Evolutionary conservation across 2,113 vertebrate species (phyloP), one percentile per base, ranked within the genome.

Genomic region (Pomatorhinus ruficollis): DNA sequence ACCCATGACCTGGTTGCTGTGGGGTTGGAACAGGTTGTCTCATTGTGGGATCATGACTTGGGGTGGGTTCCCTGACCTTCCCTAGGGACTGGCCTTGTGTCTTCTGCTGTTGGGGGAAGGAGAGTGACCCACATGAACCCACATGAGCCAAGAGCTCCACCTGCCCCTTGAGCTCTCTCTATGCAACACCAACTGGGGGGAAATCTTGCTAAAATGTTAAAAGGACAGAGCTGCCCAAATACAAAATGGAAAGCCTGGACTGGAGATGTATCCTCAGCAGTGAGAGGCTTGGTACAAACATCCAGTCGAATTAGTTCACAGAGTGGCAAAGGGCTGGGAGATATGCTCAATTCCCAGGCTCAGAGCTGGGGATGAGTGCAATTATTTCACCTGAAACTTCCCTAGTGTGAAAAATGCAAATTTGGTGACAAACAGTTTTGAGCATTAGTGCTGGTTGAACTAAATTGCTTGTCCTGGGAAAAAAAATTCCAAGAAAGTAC

Each of bases 391-490:
- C 86, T 95, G 89, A 96, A 96, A 95, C 80, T 96, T 92, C 72
- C 47, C 20, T 54, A 39, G 77, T 92, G 80, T 95, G 94, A 95
- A 95, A 95, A 95, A 97, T 95, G 94, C 96, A 97, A 96, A 95
- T 96, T 75, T 91, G 76, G 91, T 96, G 93, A 95, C 96, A 97
- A 94, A 93, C 60, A 96, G 39, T 93, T 95, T 92, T 77, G 83
- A 90, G 47, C 66, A 69, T 94, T 90, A 95, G 30, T 57, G 59
- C 64, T 74, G 69, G 69, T 78, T 97, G 65, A 78, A 81, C 86
- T 93, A 89, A 97, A 96, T 83, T 81, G 37, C 63, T 93, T 97
- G 94, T 96, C 95, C 95, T 95, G 95, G 94, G 96, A 95, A 97
- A 92, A 90, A 97, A 88, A 86, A 92, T 59, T 95, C 94, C 91